These are phyloP conservation scores for Temnothorax curvispinosus DNA, from an alignment of 1,140 invertebrate genomes.

Conservation along the genomic window DNA sequence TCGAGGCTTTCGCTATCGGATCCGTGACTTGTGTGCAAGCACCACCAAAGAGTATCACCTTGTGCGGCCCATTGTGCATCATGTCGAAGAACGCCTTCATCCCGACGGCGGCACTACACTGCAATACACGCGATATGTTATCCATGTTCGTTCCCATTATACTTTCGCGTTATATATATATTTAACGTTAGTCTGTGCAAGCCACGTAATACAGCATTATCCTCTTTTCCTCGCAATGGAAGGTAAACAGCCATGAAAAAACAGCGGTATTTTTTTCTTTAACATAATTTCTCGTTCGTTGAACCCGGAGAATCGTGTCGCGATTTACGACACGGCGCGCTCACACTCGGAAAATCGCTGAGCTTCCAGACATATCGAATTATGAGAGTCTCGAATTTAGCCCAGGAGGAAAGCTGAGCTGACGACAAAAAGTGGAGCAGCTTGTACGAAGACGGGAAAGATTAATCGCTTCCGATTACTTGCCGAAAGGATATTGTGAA, in stretches of 20 bases:
- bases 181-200: conserved; percentile 1
- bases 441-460: conserved; percentile 40
- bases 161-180: not conserved
- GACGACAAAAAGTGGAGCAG: conserved; percentile 37
- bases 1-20: conserved; percentile 98
- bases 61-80: conserved; percentile 96
- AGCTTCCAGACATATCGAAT: conserved; percentile 46
- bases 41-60: conserved; percentile 98
- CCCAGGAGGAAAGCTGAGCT: not conserved
- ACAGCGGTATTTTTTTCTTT: not conserved
- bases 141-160: not conserved
- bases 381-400: conserved; percentile 43
- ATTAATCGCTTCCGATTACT: conserved; percentile 55
- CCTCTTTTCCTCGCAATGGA: conserved; percentile 35
- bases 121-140: conserved; percentile 78
- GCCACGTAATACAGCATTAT: conserved; percentile 6
- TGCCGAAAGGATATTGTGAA: conserved; percentile 43
- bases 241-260: conserved; percentile 40
- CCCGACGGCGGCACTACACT: conserved; percentile 99
- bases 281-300: conserved; percentile 28
- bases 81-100: conserved; percentile 99
- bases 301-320: conserved; percentile 30
- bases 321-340: conserved; percentile 34
- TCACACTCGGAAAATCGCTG: conserved; percentile 15
- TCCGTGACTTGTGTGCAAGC: conserved; percentile 98